Evolutionary conservation across 2,888 invertebrate genomes (phyloP).

Genomic region (Synergus umbraculus): DNA sequence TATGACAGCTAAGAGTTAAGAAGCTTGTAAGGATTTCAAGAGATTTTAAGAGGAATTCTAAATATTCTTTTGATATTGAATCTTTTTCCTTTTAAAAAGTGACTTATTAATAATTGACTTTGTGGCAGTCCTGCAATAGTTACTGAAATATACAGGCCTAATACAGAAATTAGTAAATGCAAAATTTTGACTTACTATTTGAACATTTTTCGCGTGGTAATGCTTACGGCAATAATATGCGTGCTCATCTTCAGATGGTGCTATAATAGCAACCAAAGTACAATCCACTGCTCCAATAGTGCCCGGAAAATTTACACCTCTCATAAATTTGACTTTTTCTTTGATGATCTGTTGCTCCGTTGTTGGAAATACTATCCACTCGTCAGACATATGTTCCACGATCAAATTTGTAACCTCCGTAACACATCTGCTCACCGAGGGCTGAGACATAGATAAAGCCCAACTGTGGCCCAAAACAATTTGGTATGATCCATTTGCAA

Average conservation of each 20-base stretch:
- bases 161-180: too few species aligned
- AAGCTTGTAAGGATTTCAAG: too few species aligned
- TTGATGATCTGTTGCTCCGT: background rate
- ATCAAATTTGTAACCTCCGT: background rate
- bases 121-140: too few species aligned
- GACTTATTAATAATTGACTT: too few species aligned
- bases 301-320: background rate
- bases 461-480: background rate
- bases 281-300: background rate
- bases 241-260: background rate
- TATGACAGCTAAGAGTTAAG: too few species aligned
- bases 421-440: background rate
- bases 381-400: too few species aligned
- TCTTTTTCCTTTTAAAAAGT: too few species aligned
- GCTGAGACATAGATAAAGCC: background rate
- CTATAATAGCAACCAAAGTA: background rate
- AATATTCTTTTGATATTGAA: too few species aligned
- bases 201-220: background rate
- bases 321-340: background rate
- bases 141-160: too few species aligned
- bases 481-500: background rate
- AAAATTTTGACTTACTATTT: slow-evolving; percentile 9
- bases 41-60: too few species aligned
- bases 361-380: background rate
- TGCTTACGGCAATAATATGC: background rate